These are phyloP conservation scores for Aromia moschata DNA, from an alignment of 2,888 invertebrate species.

Conservation along the genomic window DNA sequence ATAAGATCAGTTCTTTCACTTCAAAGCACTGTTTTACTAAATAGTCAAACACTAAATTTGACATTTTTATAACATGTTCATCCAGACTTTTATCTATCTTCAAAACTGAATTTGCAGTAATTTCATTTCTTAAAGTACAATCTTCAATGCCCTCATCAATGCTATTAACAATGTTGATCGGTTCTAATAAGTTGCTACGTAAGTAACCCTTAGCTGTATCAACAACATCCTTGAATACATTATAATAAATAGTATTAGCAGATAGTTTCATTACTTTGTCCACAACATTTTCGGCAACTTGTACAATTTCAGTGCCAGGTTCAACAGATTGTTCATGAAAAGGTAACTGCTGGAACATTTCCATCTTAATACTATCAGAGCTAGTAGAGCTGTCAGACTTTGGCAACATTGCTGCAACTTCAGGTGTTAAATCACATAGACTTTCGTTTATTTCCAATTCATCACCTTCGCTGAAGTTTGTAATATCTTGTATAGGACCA, in stretches of 20 bases:
- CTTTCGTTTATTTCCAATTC: slow-evolving; percentile 40
- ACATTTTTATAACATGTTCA: slow-evolving; percentile 41
- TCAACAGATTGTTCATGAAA: not conserved
- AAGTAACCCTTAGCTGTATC: slow-evolving; percentile 24
- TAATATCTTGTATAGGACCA: slow-evolving; percentile 25
- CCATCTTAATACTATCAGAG: not conserved
- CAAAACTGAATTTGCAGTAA: slow-evolving; percentile 2
- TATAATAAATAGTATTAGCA: slow-evolving; percentile 5
- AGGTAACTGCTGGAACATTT: not conserved
- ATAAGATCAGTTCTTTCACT: slow-evolving; percentile 54
- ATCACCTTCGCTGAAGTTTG: slow-evolving; percentile 39
- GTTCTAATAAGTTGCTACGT: not conserved
- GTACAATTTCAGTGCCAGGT: slow-evolving; percentile 14
- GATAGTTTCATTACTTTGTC: slow-evolving; percentile 21
- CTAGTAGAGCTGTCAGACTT: slow-evolving; percentile 29
- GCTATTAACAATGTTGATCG: slow-evolving; percentile 1
- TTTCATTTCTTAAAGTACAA: slow-evolving; percentile 33
- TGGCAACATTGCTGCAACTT: slow-evolving; percentile 29
- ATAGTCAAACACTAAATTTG: slow-evolving; percentile 52
- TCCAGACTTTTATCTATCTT: slow-evolving; percentile 23
- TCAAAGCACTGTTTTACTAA: slow-evolving; percentile 55
- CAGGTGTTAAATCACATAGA: slow-evolving; percentile 40
- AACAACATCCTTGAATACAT: slow-evolving; percentile 11
- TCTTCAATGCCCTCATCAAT: slow-evolving; percentile 51
- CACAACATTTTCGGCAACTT: slow-evolving; percentile 24